Evolutionary conservation across 2,888 invertebrate genomes (phyloP).

Genomic region (Ashinkailepas kermadecensis): DNA sequence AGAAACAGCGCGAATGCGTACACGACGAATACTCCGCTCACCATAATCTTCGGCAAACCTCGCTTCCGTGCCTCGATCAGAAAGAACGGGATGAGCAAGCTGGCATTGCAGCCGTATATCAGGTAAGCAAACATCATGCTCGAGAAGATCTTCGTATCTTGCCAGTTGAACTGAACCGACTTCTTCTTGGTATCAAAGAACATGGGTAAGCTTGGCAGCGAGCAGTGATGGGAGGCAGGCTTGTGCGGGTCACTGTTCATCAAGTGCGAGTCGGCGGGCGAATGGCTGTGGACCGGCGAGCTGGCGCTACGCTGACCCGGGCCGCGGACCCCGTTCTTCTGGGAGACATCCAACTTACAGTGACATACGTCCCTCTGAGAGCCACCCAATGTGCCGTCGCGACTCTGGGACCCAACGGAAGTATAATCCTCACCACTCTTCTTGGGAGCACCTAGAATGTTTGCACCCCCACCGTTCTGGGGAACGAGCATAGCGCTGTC

Average conservation of each 20-base stretch:
- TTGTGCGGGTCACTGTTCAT: neutral
- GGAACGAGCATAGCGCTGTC: too few relatives aligned
- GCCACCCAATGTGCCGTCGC: too few relatives aligned
- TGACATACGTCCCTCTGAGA: too few relatives aligned
- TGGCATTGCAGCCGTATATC: neutral
- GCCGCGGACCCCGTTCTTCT: too few relatives aligned
- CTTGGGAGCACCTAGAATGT: too few relatives aligned
- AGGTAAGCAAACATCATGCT: neutral
- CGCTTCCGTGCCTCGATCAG: neutral
- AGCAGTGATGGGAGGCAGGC: neutral
- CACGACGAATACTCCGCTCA: conserved; percentile 8
- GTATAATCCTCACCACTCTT: too few relatives aligned
- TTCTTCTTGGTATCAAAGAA: neutral
- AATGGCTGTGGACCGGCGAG: too few relatives aligned
- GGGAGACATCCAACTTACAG: too few relatives aligned
- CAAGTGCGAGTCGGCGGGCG: too few relatives aligned
- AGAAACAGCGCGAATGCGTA: neutral
- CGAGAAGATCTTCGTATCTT: conserved; percentile 9
- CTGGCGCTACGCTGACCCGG: too few relatives aligned
- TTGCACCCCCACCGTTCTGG: too few relatives aligned
- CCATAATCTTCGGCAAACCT: neutral
- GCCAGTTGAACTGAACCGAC: neutral
- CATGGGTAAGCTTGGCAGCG: neutral
- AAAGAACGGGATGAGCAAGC: conserved; percentile 11
- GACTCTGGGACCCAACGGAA: too few relatives aligned